phyloP scores from a whole-genome alignment of 1,140 invertebrate species.

The Pentalonia nigronervosa region DNA sequence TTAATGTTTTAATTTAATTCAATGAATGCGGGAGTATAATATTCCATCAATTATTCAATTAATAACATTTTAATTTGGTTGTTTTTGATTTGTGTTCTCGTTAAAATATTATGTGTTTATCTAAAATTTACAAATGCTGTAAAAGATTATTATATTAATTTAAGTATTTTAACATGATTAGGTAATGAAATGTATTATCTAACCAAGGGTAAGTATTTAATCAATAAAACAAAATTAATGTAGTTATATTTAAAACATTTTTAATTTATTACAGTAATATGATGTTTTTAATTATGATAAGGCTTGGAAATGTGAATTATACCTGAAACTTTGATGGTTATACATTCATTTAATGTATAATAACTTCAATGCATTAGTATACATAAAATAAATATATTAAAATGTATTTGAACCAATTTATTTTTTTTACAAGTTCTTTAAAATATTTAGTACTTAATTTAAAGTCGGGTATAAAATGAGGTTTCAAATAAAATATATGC shows the following conservation, averaged over 20 bases:
- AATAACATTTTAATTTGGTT: background rate
- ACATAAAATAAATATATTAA: background rate
- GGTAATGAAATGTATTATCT: background rate
- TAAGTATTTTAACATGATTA: background rate
- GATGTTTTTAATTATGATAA: background rate
- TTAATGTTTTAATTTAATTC: background rate
- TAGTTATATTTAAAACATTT: background rate
- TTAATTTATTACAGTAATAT: background rate
- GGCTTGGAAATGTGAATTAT: background rate
- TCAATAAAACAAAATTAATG: background rate
- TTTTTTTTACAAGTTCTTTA: background rate
- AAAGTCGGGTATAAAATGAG: background rate
- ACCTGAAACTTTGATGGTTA: background rate
- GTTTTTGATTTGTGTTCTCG: background rate
- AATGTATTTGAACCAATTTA: background rate
- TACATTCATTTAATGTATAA: background rate
- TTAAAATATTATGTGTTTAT: background rate
- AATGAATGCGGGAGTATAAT: background rate
- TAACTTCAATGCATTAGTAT: background rate
- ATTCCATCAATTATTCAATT: background rate
- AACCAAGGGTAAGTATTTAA: background rate
- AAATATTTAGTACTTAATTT: background rate
- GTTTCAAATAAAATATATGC: background rate
- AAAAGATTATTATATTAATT: background rate
- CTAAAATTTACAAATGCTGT: background rate